Conservation (phyloP, 2,113 vertebrate species). For the Nerophis lumbriciformis region DNA sequence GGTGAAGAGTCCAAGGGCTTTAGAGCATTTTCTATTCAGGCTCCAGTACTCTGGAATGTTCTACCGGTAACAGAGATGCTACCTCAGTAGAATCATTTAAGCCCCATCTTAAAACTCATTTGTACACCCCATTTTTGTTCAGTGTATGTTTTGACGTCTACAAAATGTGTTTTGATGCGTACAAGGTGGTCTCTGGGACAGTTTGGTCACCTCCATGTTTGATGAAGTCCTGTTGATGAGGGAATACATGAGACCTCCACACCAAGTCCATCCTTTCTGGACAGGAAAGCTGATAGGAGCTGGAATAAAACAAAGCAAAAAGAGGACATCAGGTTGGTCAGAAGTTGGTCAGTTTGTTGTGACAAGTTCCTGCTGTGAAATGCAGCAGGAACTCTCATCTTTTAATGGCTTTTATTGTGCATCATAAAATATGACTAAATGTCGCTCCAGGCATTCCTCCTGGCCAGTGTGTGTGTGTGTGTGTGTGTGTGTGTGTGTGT, state of each 20-base stretch:
- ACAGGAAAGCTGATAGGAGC: conserved; percentile 8
- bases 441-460: conserved; percentile 43
- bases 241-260: too few species aligned
- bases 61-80: too few species aligned
- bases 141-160: too few species aligned
- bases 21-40: too few species aligned
- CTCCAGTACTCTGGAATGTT: too few species aligned
- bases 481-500: conserved; percentile 8
- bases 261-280: conserved; percentile 12
- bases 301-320: not conserved
- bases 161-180: not conserved
- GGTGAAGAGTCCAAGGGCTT: too few species aligned
- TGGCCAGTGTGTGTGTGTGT: conserved; percentile 8
- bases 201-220: conserved; percentile 11
- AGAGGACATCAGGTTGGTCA: not conserved
- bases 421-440: conserved; percentile 45
- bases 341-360: conserved; percentile 22
- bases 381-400: conserved; percentile 20
- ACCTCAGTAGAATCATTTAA: too few species aligned
- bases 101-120: too few species aligned
- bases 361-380: conserved; percentile 26
- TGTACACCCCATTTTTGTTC: too few species aligned
- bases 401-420: conserved; percentile 30
- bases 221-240: conserved; percentile 8
- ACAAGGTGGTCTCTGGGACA: not conserved